phyloP scores from a whole-genome alignment of 2,888 invertebrate genomes.

The Phymatocera aterrima region DNA sequence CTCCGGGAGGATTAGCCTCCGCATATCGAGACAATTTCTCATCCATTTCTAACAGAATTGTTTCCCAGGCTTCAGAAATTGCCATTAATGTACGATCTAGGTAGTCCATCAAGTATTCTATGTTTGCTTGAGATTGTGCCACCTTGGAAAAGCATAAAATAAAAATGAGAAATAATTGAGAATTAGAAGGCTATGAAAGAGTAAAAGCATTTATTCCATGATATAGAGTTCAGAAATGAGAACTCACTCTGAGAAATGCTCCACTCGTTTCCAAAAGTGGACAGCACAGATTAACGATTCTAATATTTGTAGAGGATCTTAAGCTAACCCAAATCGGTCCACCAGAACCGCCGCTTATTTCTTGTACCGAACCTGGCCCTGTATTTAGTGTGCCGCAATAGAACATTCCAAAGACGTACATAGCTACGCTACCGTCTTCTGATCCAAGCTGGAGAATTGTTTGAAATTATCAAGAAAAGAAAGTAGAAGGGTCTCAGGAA shows the following conservation, averaged over 20 bases:
- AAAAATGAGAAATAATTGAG: too few species aligned
- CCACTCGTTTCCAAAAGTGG: conserved; percentile 65
- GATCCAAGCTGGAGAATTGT: conserved; percentile 86
- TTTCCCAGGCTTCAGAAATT: conserved; percentile 95
- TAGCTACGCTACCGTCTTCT: conserved; percentile 79
- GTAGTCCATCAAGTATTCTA: conserved; percentile 80
- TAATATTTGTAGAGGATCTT: conserved; percentile 60
- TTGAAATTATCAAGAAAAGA: not conserved
- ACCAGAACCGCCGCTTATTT: conserved; percentile 68
- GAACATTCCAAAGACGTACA: conserved; percentile 91
- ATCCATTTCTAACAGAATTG: conserved; percentile 94
- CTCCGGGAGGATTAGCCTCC: conserved; percentile 86
- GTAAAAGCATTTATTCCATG: not conserved
- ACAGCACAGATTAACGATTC: conserved; percentile 66
- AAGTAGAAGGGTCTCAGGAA: not conserved
- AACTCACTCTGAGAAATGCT: conserved; percentile 69
- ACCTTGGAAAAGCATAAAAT: conserved; percentile 60
- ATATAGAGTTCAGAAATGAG: not conserved
- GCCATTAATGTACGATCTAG: conserved; percentile 87
- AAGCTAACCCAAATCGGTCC: conserved; percentile 69
- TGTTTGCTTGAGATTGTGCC: conserved; percentile 70
- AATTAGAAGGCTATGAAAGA: too few species aligned
- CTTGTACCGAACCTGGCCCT: conserved; percentile 64
- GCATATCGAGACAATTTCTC: conserved; percentile 94
- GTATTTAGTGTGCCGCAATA: conserved; percentile 82